Percentiles rank a stretch among this genome's conserved stretches.
Conservation (phyloP, 2,797 vertebrate species). For the Microcaecilia unicolor region DNA sequence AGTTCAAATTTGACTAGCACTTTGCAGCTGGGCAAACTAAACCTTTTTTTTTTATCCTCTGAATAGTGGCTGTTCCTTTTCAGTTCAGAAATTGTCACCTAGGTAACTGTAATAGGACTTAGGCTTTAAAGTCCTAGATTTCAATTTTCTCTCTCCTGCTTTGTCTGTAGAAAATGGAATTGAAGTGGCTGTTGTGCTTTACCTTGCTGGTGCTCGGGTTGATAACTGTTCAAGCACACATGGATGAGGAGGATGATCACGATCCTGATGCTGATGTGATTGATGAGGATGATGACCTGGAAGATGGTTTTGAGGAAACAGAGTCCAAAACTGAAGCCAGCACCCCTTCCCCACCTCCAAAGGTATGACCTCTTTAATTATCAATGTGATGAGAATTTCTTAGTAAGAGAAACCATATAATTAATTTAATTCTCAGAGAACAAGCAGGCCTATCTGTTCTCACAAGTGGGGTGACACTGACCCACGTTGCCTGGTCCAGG, state of each 20-base stretch:
- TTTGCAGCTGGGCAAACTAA: too few species aligned
- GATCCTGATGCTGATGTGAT: constrained; percentile 53
- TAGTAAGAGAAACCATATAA: too few species aligned
- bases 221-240: constrained; percentile 39
- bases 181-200: constrained; percentile 64
- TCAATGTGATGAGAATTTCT: too few species aligned
- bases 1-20: too few species aligned
- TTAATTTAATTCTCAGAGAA: too few species aligned
- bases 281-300: constrained; percentile 70
- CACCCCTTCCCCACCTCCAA: constrained; percentile 57
- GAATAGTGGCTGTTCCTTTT: too few species aligned
- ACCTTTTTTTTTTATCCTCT: too few species aligned
- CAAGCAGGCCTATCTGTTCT: too few species aligned
- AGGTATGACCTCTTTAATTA: constrained; percentile 54
- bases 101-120: background rate
- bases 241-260: constrained; percentile 36
- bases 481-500: too few species aligned
- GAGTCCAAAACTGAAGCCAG: constrained; percentile 53
- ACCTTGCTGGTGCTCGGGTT: constrained; percentile 60
- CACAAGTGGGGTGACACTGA: too few species aligned
- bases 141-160: background rate
- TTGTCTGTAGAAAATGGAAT: constrained; percentile 71
- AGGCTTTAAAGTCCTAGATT: too few species aligned
- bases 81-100: background rate
- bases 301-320: constrained; percentile 53